Evolutionary conservation across 2,797 vertebrate genomes (phyloP).

Genomic region (Crenichthys baileyi): DNA sequence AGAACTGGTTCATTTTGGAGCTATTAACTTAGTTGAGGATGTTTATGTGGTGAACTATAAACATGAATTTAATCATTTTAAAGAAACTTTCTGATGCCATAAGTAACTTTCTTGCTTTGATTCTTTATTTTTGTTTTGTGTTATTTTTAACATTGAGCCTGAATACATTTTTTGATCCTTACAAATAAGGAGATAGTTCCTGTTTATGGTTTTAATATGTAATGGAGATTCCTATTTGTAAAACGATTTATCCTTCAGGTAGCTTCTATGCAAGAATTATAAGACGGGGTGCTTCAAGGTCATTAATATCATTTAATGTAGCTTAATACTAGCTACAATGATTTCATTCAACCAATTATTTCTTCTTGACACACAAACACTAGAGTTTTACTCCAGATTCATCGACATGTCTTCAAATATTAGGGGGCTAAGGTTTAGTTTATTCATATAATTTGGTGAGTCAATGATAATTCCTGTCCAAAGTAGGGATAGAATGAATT

Average conservation of each 20-base stretch:
- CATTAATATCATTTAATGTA: neutral
- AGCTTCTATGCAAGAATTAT: neutral
- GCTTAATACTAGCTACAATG: neutral
- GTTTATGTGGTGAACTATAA: neutral
- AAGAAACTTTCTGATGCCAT: neutral
- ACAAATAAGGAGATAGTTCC: neutral
- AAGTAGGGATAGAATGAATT: neutral
- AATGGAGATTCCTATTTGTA: neutral
- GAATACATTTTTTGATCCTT: neutral
- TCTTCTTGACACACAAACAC: neutral
- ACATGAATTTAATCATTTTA: neutral
- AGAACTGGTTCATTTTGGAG: neutral
- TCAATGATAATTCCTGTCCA: neutral
- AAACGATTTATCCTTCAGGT: neutral
- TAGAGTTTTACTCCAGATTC: neutral
- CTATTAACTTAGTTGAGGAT: too few relatives aligned
- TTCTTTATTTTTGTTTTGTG: neutral
- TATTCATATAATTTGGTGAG: neutral
- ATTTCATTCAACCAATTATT: neutral
- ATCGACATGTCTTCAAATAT: neutral
- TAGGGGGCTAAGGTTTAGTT: neutral
- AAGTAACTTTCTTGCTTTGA: neutral
- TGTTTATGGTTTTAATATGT: neutral
- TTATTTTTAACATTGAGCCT: neutral
- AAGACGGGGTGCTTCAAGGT: too few relatives aligned